These are phyloP conservation scores for Cynopterus brachyotis DNA, from an alignment of 2,113 vertebrate genomes.

Conservation along the genomic window DNA sequence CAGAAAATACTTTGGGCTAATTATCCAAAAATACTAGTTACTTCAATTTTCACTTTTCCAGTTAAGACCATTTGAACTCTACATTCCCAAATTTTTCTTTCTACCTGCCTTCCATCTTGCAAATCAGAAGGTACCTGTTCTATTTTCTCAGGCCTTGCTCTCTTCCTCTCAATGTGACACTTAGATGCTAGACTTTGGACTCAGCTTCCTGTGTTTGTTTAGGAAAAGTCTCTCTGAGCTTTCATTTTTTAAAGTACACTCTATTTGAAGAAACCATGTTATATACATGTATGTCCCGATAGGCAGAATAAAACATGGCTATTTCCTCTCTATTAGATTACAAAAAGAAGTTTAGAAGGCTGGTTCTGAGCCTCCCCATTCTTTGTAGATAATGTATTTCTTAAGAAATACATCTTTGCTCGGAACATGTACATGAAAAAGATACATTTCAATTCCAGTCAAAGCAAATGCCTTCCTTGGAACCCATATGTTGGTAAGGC, in stretches of 20 bases:
- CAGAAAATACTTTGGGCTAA: conserved; percentile 37
- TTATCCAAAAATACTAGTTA: conserved; percentile 41
- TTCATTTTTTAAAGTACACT: not conserved
- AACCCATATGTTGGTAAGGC: not conserved
- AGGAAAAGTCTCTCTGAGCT: not conserved
- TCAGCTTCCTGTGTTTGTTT: conserved; percentile 9
- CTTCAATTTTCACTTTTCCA: conserved; percentile 14
- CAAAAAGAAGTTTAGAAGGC: not conserved
- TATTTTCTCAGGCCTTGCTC: not conserved
- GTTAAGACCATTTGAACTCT: not conserved
- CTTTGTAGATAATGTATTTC: not conserved
- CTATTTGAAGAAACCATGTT: not conserved
- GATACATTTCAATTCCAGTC: not conserved
- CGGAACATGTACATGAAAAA: not conserved
- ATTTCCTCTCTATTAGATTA: not conserved
- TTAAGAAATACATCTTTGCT: not conserved
- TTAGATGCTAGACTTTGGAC: conserved; percentile 1
- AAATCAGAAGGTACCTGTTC: not conserved
- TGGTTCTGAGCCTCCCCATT: not conserved
- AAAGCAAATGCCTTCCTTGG: not conserved
- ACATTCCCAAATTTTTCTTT: not conserved
- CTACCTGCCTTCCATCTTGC: not conserved
- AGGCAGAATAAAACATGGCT: not conserved
- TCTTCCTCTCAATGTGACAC: not conserved
- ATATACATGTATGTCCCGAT: not conserved